These are phyloP conservation scores for Antheraea assamensis DNA, from an alignment of 2,888 invertebrate genomes.

Conservation along the genomic window DNA sequence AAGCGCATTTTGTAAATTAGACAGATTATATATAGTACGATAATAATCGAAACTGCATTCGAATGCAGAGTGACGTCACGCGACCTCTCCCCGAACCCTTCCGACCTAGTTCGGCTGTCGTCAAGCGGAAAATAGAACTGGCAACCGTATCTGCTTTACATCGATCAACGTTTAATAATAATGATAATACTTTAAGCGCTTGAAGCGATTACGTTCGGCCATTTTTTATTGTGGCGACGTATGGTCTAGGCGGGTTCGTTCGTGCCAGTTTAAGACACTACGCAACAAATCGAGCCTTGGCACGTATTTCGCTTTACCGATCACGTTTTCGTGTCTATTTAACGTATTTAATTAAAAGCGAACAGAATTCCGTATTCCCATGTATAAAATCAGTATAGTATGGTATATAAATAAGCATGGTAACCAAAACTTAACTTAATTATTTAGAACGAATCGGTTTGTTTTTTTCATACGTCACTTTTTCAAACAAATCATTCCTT, in stretches of 20 bases:
- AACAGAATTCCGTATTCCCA: neutral
- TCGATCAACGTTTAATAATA: conserved; percentile 27
- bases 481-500: neutral
- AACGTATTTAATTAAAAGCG: neutral
- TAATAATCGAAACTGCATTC: conserved; percentile 36
- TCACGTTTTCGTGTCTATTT: conserved; percentile 37
- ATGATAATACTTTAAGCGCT: conserved; percentile 27
- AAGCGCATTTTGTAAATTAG: conserved; percentile 35
- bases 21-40: conserved; percentile 28
- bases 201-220: conserved; percentile 27
- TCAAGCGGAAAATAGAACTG: conserved; percentile 56
- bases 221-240: conserved; percentile 49
- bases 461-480: neutral
- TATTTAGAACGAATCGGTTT: neutral
- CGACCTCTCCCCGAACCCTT: conserved; percentile 59
- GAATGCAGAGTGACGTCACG: conserved; percentile 68
- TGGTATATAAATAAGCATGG: neutral
- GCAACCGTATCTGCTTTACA: conserved; percentile 37
- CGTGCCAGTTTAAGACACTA: conserved; percentile 39
- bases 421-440: neutral
- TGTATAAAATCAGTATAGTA: too few relatives aligned
- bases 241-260: conserved; percentile 49
- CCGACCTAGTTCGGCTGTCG: conserved; percentile 65
- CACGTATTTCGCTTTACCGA: conserved; percentile 46
- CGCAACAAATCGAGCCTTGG: conserved; percentile 58